Conservation (phyloP, 1,140 invertebrate genomes). For the Pseudomyrmex flavicornis region DNA sequence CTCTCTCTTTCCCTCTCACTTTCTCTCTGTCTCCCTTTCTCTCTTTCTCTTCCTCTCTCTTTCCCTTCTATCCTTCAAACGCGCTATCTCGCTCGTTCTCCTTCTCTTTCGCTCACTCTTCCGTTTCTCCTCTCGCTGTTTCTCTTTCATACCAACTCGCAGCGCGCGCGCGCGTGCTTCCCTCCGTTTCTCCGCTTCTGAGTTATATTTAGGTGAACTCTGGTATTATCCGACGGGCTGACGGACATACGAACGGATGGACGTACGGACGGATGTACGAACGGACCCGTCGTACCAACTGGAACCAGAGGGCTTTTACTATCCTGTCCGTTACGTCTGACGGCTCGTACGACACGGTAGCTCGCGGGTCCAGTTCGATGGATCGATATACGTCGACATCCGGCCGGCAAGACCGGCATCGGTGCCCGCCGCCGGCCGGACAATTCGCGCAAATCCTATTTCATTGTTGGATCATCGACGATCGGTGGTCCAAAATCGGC, state of each 20-base stretch:
- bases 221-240: constrained; percentile 76
- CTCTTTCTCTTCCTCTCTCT: background rate
- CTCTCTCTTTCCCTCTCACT: background rate
- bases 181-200: constrained; percentile 46
- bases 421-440: background rate
- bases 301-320: constrained; percentile 74
- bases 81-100: no score
- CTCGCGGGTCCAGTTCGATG: constrained; percentile 68
- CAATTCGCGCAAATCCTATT: constrained; percentile 52
- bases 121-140: background rate
- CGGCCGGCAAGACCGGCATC: constrained; percentile 47
- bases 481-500: constrained; percentile 26
- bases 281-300: constrained; percentile 69
- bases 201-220: constrained; percentile 80
- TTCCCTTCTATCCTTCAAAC: background rate
- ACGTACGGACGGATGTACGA: constrained; percentile 73
- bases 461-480: constrained; percentile 3
- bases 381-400: constrained; percentile 75
- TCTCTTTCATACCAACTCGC: background rate
- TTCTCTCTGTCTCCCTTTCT: background rate
- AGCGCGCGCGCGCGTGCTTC: background rate
- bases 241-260: constrained; percentile 70
- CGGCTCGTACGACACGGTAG: constrained; percentile 68
- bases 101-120: background rate
- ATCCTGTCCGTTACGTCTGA: constrained; percentile 77